A percentile compares a stretch with the other conserved stretches of the same genome.
Conservation (phyloP, 1,140 invertebrate species). For the Hestina assimilis region DNA sequence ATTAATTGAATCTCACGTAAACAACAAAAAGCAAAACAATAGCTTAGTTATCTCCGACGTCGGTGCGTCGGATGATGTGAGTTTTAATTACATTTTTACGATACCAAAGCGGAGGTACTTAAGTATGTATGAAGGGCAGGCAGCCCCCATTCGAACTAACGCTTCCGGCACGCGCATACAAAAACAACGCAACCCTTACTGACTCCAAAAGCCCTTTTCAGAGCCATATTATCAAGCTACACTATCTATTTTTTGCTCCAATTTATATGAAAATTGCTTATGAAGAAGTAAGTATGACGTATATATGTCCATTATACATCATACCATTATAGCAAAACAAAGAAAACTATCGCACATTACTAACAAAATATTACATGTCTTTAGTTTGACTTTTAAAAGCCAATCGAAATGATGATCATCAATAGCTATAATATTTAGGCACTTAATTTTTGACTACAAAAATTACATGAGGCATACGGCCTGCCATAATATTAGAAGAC, state of each 20-base stretch:
- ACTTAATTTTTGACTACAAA: no score
- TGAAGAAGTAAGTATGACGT: slow-evolving; percentile 12
- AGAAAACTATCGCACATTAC: no score
- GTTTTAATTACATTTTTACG: slow-evolving; percentile 77
- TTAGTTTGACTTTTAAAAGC: no score
- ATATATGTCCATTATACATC: no score
- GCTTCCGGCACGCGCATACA: slow-evolving; percentile 64
- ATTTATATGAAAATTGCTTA: slow-evolving; percentile 30
- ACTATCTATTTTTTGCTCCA: slow-evolving; percentile 33
- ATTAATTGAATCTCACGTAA: background rate
- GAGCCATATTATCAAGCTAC: slow-evolving; percentile 38
- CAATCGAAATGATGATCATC: no score
- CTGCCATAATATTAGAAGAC: no score
- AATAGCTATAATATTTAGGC: no score
- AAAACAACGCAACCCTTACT: slow-evolving; percentile 59
- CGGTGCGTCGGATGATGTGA: slow-evolving; percentile 58
- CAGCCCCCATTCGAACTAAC: slow-evolving; percentile 52
- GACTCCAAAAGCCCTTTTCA: slow-evolving; percentile 52
- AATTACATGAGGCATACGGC: no score
- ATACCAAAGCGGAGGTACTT: slow-evolving; percentile 65
- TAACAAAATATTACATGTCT: no score
- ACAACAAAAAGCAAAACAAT: slow-evolving; percentile 34
- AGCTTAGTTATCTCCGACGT: slow-evolving; percentile 54
- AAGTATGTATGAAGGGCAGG: slow-evolving; percentile 67
- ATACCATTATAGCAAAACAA: slow-evolving; percentile 53